Conservation (phyloP, 2,113 vertebrate genomes). For the Vulpes ferrilata region DNA sequence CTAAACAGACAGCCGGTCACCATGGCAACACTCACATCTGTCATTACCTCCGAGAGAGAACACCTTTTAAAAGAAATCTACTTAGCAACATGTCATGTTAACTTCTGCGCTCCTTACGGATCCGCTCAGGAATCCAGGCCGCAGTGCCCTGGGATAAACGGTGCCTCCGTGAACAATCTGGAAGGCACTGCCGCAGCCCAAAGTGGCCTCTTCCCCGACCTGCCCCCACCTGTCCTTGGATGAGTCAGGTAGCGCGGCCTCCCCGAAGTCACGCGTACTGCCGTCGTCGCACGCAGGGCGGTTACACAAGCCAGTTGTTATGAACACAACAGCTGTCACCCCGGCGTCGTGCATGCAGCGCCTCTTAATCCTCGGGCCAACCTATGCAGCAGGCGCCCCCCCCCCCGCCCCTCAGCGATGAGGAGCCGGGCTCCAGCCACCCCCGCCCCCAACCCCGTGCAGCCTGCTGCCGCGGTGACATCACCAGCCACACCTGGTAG, state of each 20-base stretch:
- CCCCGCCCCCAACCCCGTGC: background rate
- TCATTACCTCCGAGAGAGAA: background rate
- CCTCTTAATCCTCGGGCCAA: background rate
- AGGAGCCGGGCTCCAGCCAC: background rate
- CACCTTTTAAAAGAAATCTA: slow-evolving; percentile 25
- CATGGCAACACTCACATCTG: slow-evolving; percentile 7
- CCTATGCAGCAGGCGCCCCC: background rate
- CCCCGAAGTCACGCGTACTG: background rate
- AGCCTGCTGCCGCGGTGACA: background rate
- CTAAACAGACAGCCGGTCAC: background rate
- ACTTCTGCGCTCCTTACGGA: background rate
- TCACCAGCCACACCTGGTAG: rapidly evolving
- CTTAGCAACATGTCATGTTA: background rate
- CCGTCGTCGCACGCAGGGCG: rapidly evolving
- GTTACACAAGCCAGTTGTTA: background rate
- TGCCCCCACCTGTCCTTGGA: background rate
- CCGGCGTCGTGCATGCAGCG: background rate
- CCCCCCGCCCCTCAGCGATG: rapidly evolving
- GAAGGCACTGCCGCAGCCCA: background rate
- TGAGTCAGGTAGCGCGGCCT: background rate
- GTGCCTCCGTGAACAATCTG: background rate
- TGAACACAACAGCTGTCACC: background rate
- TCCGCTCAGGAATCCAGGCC: background rate
- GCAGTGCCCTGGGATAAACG: rapidly evolving
- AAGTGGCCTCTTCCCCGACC: background rate